Evolutionary conservation across 2,113 vertebrate species (phyloP).

Genomic region (Balaenoptera acutorostrata): DNA sequence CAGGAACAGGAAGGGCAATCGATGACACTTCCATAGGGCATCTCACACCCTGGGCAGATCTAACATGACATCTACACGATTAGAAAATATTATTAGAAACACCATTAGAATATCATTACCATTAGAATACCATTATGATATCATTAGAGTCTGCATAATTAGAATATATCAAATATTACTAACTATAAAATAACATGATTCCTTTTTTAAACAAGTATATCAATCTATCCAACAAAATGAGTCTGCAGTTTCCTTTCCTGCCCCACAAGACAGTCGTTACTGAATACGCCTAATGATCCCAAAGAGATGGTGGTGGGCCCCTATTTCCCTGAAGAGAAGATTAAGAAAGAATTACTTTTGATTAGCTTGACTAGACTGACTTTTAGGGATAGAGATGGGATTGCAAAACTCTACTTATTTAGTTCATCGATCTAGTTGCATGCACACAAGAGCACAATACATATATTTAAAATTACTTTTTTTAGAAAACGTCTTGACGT

Average conservation of each 20-base stretch:
- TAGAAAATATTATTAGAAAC: neutral
- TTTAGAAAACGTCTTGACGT: neutral
- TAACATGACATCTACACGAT: neutral
- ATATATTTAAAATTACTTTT: too few relatives aligned
- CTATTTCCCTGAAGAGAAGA: neutral
- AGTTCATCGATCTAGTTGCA: neutral
- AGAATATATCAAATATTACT: neutral
- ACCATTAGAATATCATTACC: too few relatives aligned
- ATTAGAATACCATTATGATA: neutral
- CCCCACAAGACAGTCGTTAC: neutral
- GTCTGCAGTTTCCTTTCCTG: neutral
- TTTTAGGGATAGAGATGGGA: neutral
- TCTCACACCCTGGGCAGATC: neutral
- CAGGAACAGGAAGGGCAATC: neutral
- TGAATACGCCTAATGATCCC: neutral
- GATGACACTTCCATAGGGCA: fast-evolving
- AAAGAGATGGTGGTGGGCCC: too few relatives aligned
- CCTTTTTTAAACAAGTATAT: neutral
- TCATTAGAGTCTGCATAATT: neutral
- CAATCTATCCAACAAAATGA: neutral
- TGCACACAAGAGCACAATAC: neutral
- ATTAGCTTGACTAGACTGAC: neutral
- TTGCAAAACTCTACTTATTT: neutral
- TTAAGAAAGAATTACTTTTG: neutral
- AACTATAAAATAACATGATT: neutral